Evolutionary conservation across 2,113 vertebrate species (phyloP).

Genomic region (Entomyzon cyanotis): DNA sequence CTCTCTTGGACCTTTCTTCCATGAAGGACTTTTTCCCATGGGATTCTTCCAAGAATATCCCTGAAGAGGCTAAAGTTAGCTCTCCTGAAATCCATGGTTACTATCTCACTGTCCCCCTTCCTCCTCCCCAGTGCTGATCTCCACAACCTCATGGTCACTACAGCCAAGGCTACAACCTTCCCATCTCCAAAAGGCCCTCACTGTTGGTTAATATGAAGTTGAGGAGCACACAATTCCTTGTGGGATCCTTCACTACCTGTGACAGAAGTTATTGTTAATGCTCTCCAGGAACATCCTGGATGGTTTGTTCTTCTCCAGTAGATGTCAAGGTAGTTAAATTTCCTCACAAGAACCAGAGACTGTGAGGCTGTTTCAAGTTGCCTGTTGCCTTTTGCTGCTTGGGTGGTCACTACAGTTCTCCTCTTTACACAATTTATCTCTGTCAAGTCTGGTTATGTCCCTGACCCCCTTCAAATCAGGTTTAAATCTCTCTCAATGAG

Average conservation of each 20-base stretch:
- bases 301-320: not conserved
- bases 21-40: not conserved
- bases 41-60: not conserved
- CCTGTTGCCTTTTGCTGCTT: not conserved
- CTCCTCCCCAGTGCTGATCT: not conserved
- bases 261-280: not conserved
- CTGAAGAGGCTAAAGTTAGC: not conserved
- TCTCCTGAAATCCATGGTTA: not conserved
- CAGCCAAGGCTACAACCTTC: not conserved
- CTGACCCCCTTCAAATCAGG: not conserved
- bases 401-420: not conserved
- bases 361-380: not conserved
- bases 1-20: not conserved
- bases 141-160: not conserved
- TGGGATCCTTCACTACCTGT: not conserved
- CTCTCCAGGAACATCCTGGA: not conserved
- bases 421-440: not conserved
- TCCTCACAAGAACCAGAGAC: not conserved
- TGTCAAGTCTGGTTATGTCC: not conserved
- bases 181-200: not conserved
- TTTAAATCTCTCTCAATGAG: not conserved
- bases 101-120: fast-evolving
- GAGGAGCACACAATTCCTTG: not conserved
- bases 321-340: not conserved
- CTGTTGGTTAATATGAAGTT: not conserved